phyloP scores from a whole-genome alignment of 2,797 vertebrate species.

The Ptychobarbus kaznakovi region DNA sequence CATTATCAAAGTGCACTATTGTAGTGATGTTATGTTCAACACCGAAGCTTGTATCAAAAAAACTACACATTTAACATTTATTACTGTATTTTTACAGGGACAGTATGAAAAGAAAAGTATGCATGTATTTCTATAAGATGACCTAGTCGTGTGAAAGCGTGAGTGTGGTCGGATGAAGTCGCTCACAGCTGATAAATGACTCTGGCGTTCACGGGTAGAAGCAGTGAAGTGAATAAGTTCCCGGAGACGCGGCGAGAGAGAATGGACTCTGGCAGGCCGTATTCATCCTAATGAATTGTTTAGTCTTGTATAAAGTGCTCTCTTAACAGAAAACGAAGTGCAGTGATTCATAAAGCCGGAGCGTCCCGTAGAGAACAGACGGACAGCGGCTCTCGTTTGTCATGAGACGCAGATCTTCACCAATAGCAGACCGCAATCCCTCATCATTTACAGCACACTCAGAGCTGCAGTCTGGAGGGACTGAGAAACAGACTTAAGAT shows the following conservation, averaged over 20 bases:
- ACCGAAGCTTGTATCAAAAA: too few species aligned
- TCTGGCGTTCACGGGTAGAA: neutral
- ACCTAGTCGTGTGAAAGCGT: neutral
- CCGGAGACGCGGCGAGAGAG: neutral
- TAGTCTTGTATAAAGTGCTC: slow-evolving; percentile 57
- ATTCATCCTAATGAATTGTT: slow-evolving; percentile 60
- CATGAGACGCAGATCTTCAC: slow-evolving; percentile 60
- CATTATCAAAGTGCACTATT: too few species aligned
- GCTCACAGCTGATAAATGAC: too few species aligned
- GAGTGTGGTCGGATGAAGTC: too few species aligned
- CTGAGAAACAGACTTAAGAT: slow-evolving; percentile 16
- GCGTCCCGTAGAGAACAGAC: slow-evolving; percentile 36
- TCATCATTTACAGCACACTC: slow-evolving; percentile 61
- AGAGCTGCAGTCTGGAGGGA: slow-evolving; percentile 46
- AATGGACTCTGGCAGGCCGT: slow-evolving; percentile 55
- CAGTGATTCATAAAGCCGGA: neutral
- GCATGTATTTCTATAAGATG: too few species aligned
- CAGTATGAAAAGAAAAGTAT: too few species aligned
- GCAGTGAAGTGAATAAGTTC: neutral
- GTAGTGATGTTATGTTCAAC: too few species aligned
- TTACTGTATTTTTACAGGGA: too few species aligned
- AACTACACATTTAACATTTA: too few species aligned
- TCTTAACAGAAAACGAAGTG: slow-evolving; percentile 58
- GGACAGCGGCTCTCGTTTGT: slow-evolving; percentile 68
- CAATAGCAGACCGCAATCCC: slow-evolving; percentile 66